Percentiles rank a stretch among this genome's conserved stretches.
phyloP scores from a whole-genome alignment of 2,888 invertebrate species.

The Lycia hirtaria region DNA sequence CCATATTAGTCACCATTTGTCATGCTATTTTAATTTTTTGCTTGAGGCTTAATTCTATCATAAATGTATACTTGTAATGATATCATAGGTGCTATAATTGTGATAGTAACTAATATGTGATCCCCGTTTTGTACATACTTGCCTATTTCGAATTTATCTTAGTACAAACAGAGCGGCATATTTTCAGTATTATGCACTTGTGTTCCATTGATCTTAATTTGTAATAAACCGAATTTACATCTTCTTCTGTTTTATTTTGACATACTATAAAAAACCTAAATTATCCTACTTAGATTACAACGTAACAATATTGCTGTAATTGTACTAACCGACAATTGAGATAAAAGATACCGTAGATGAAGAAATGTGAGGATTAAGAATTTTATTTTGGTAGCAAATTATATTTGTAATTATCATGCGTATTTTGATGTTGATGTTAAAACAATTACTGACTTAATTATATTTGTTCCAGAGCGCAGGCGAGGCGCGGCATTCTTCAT shows the following conservation, averaged over 20 bases:
- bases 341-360: too few relatives aligned
- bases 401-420: not conserved
- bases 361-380: too few relatives aligned
- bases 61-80: constrained; percentile 7
- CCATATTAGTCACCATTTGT: not conserved
- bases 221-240: constrained; percentile 26
- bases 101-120: constrained; percentile 61
- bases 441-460: not conserved
- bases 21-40: not conserved
- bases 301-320: too few relatives aligned
- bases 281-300: not conserved
- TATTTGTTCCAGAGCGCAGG: constrained; percentile 14
- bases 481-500: constrained; percentile 64
- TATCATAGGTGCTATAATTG: constrained; percentile 60
- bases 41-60: not conserved
- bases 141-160: constrained; percentile 50
- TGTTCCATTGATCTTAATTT: constrained; percentile 65
- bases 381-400: too few relatives aligned
- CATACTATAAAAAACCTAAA: not conserved
- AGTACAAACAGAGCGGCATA: constrained; percentile 63
- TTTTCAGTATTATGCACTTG: constrained; percentile 53
- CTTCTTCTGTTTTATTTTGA: not conserved
- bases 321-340: too few relatives aligned
- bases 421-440: constrained; percentile 1
- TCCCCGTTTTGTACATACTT: constrained; percentile 63